Evolutionary conservation across 2,888 invertebrate genomes (phyloP).

Genomic region (Dusona sp.): DNA sequence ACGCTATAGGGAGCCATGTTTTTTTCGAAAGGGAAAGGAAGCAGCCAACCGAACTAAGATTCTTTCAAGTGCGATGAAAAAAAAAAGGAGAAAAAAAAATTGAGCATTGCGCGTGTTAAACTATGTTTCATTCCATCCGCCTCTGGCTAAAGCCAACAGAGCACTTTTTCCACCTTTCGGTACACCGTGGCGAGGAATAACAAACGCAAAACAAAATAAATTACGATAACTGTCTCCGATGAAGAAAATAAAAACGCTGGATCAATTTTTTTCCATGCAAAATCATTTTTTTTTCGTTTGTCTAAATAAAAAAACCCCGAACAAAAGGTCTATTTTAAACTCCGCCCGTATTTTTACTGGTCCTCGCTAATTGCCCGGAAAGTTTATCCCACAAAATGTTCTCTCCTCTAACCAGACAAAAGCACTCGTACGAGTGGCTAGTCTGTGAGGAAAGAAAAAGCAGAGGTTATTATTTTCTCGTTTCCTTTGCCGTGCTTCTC

Average conservation of each 20-base stretch:
- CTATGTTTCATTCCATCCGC: neutral
- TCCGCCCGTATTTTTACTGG: neutral
- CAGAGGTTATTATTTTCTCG: constrained; percentile 15
- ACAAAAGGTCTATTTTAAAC: neutral
- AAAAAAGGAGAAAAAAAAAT: neutral
- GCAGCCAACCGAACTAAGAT: neutral
- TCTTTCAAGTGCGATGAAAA: constrained; percentile 25
- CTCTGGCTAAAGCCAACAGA: neutral
- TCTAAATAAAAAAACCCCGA: neutral
- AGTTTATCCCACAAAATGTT: neutral
- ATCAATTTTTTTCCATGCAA: neutral
- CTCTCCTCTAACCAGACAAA: constrained; percentile 13
- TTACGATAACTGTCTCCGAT: neutral
- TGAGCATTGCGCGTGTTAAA: constrained; percentile 10
- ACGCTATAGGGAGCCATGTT: constrained; percentile 17
- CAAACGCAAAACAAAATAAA: neutral
- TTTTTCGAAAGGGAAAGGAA: constrained; percentile 39
- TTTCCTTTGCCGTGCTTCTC: constrained; percentile 15
- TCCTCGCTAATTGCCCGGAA: constrained; percentile 1
- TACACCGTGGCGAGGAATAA: neutral
- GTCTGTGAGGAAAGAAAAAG: neutral
- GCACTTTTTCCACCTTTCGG: neutral
- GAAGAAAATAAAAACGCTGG: neutral
- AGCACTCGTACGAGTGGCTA: constrained; percentile 7
- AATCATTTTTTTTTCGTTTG: neutral